Evolutionary conservation across 2,888 invertebrate genomes (phyloP), one percentile per base, ranked within the genome.

Genomic region (Ichneumoninae sp.): DNA sequence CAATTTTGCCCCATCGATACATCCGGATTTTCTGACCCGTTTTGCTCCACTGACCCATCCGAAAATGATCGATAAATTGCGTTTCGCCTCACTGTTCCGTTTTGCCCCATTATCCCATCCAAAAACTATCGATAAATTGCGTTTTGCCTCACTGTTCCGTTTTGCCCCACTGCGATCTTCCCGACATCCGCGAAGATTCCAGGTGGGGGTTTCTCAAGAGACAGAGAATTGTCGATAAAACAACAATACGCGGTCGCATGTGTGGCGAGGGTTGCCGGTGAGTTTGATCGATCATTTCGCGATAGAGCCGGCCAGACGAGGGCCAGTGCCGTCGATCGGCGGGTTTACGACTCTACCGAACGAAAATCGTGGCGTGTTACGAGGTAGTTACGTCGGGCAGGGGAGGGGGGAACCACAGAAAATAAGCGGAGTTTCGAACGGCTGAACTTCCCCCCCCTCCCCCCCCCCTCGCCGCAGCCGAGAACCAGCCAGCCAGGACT

Each of bases 321-420:
- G 57, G n/a, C 52, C 54, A 52, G 52, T 52, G 65, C 36, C 22
- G 50, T 40, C 66, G 66, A 76, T 52, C 75, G 52, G 52, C 36
- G 75, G 50, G 22, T 65, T 72, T 47, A 80, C 65, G 60, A 78
- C 40, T 62, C 30, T n/a, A 66, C 74, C 70, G 66, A 84, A 84
- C 70, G 70, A 84, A 82, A 62, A 84, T 82, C 75, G 70, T 84
- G 68, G 86, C 87, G 87, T 87, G 86, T 86, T 86, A 85, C 85
- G 80, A 84, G 76, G 83, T 83, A 19, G 86, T 86, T 87, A 82
- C 86, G 84, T 86, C 75, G 71, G 76, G 47, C 57, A 50, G 54
- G 68, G 62, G 50, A n/a, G 30, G 62, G 33, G 33, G 16, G 62
- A 62, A 62, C 33, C 33, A 70, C 81, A 82, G 66, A 82, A 84